Evolutionary conservation across 2,888 invertebrate genomes (phyloP), one percentile per base, ranked within the genome.

Genomic region (Stenichneumon culpator): DNA sequence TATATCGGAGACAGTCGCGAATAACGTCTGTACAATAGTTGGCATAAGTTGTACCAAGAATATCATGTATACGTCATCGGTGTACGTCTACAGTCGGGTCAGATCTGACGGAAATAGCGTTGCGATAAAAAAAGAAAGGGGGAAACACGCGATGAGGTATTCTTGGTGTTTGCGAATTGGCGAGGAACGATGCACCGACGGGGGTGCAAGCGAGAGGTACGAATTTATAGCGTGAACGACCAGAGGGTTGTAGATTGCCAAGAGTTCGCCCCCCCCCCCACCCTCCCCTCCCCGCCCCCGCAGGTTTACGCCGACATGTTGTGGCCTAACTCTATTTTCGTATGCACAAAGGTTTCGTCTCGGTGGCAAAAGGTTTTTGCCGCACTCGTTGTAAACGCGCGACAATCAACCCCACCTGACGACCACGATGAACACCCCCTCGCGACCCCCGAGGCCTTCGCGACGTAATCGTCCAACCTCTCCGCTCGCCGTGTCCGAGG

Each of bases 261-360:
- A 77, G 79, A 65, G 74, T 78, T 63, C 22, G 28, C 50, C 47
- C 22, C n/a, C 19, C 28, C 39, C 16, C 16, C 28, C 32, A 39
- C 73, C 68, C 28, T 28, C 73, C 16, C 22, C 7, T 6, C 28
- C 28, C 47, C 47, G 14, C 7, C 14, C 73, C 68, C 39, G 50
- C 69, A 69, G 68, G 84, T 80, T 80, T 79, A 80, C 72, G 84
- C 68, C 28, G 63, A 32, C 52, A 67, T 32, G 63, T 54, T 82
- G 79, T 85, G 83, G 79, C 74, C 52, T 79, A 86, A 86, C 86
- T 86, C 87, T 89, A 82, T 89, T 91, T 89, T 87, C 88, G 86
- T 90, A 91, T 91, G 89, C 91, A 91, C 90, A 91, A 91, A 91
- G 91, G 87, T 83, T 90, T 87, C 78, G 83, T 86, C 85, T 82